Evolutionary conservation across 2,888 invertebrate genomes (phyloP), one percentile per base, ranked within the genome.

Genomic region (Coenonympha glycerion): DNA sequence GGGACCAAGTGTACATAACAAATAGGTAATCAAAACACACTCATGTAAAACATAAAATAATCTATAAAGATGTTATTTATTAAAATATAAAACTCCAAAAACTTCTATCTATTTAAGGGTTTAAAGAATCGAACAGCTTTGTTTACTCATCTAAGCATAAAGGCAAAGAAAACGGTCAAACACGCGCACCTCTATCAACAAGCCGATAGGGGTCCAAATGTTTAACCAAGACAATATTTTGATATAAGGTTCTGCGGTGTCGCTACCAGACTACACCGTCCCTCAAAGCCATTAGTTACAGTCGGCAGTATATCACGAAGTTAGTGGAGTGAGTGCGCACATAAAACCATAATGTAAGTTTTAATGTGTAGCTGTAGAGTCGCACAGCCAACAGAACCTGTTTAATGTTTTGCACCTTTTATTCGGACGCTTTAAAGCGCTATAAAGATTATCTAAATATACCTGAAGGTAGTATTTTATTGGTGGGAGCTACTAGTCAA

Each of bases 341-440:
- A 30, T 41, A 41, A 28, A 41, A 41, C 30, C 41, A 41, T 41
- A 41, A 41, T 30, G 41, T 41, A 41, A 30, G 28, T 41, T 41
- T 39, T 39, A 39, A 22, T 39, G 37, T 6, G 37, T n/a, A n/a
- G n/a, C n/a, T n/a, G n/a, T 28, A 30, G 41, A 18, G 28, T 41
- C 28, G 41, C 18, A n/a, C 5, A 41, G 30, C 18, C 18, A 18
- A 28, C 16, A 30, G 18, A 19, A 41, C 28, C 41, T 41, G 30
- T 30, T 41, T 41, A 19, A 41, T 30, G 18, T 41, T 30, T 41
- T 30, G 41, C 28, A 39, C 39, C 39, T 39, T 39, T 39, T 39
- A 39, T 39, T 39, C 24, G 24, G 39, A 22, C 15, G 24, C 19
- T 30, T 41, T 41, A 18, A 41, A 5, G 28, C 26, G 41, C 28